These are phyloP conservation scores for Clanis bilineata DNA, from an alignment of 2,888 invertebrate species.

Conservation along the genomic window DNA sequence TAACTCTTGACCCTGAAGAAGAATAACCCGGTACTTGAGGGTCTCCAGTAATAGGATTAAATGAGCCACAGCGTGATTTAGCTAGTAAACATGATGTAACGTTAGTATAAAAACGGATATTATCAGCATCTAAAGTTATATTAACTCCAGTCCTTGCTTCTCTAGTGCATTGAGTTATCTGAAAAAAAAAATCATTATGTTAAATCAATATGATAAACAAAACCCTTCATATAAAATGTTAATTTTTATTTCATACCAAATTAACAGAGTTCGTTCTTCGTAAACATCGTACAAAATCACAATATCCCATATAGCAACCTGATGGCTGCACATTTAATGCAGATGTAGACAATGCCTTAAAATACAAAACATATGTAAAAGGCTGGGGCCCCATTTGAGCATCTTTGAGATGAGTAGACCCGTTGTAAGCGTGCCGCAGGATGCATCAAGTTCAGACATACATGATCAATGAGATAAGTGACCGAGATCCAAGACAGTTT, in stretches of 20 bases:
- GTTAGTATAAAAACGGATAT: conserved; percentile 82
- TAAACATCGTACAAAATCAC: conserved; percentile 83
- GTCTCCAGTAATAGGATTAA: conserved; percentile 85
- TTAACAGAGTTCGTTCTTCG: conserved; percentile 80
- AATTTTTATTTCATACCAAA: conserved; percentile 59
- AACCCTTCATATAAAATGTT: not conserved
- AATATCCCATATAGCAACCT: conserved; percentile 83
- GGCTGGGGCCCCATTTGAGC: too few relatives aligned
- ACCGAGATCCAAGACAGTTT: too few relatives aligned
- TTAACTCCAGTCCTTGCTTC: conserved; percentile 77
- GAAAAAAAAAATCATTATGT: conserved; percentile 29
- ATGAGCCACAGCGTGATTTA: conserved; percentile 82
- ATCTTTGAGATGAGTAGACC: too few relatives aligned
- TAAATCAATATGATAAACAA: conserved; percentile 7
- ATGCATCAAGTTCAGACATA: too few relatives aligned
- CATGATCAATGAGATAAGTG: too few relatives aligned
- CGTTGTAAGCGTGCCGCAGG: too few relatives aligned
- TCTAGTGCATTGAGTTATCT: conserved; percentile 80
- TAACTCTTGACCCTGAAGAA: conserved; percentile 58
- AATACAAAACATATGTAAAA: conserved; percentile 18
- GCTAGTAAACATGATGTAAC: conserved; percentile 86
- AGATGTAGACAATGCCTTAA: conserved; percentile 66
- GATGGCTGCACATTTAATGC: conserved; percentile 72
- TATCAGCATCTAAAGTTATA: conserved; percentile 73
- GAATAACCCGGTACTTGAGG: conserved; percentile 78